Percentiles rank a stretch among this genome's conserved stretches.
These are phyloP conservation scores for Drosophila tropicalis DNA, from an alignment of 1,140 invertebrate species.

Conservation along the genomic window DNA sequence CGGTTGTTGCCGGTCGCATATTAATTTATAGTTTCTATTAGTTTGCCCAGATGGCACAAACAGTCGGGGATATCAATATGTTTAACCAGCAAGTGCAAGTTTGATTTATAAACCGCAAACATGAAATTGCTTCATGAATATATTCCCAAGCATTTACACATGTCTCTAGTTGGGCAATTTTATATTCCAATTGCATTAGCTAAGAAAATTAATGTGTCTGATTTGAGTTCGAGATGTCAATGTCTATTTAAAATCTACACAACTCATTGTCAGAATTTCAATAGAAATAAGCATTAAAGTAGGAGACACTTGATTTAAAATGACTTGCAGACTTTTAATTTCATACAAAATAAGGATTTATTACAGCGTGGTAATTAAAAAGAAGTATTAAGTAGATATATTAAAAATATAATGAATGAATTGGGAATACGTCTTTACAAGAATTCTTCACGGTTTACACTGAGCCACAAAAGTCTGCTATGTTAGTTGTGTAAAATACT, in stretches of 20 bases:
- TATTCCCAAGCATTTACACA: neutral
- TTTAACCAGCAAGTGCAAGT: slow-evolving; percentile 20
- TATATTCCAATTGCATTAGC: neutral
- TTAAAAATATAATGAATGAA: too few relatives aligned
- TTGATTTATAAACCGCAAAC: slow-evolving; percentile 10
- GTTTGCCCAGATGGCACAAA: slow-evolving; percentile 41
- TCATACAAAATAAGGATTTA: too few relatives aligned
- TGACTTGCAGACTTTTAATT: too few relatives aligned
- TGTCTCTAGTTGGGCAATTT: neutral
- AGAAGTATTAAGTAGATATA: neutral
- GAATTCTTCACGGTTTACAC: too few relatives aligned
- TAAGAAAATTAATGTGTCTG: neutral
- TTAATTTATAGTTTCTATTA: slow-evolving; percentile 54
- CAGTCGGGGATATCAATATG: slow-evolving; percentile 14
- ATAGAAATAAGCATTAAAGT: too few relatives aligned
- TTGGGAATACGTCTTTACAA: too few relatives aligned
- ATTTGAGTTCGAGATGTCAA: neutral
- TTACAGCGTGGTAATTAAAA: too few relatives aligned
- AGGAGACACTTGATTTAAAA: too few relatives aligned
- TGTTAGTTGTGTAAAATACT: too few relatives aligned
- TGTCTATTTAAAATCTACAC: neutral
- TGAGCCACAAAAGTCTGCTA: too few relatives aligned
- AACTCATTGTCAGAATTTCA: too few relatives aligned
- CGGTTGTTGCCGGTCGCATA: neutral
- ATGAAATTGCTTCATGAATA: neutral